phyloP scores from a whole-genome alignment of 2,113 vertebrate genomes.

The Machaerirhynchus nigripectus region DNA sequence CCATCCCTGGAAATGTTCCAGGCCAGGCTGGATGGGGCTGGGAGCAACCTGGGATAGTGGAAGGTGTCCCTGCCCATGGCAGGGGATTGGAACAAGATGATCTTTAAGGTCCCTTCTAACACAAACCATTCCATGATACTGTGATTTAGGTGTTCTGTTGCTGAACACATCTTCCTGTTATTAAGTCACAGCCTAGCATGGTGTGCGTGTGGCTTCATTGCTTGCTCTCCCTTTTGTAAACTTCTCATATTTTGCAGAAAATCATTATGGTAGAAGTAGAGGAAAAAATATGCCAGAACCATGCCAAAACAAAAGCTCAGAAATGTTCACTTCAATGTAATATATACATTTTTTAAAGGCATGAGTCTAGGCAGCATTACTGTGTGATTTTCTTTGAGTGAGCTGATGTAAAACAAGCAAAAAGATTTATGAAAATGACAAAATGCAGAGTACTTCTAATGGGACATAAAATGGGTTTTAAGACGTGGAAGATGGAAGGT shows the following conservation, averaged over 20 bases:
- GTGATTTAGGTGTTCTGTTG: background rate
- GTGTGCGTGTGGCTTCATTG: background rate
- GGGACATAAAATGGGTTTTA: background rate
- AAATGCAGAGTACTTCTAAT: background rate
- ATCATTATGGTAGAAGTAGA: background rate
- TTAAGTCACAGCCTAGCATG: background rate
- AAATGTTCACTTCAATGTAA: background rate
- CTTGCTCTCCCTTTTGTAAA: background rate
- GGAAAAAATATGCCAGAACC: background rate
- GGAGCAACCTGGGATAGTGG: rapidly evolving
- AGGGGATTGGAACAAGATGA: rapidly evolving
- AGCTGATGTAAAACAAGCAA: background rate
- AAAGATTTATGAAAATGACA: background rate
- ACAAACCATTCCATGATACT: background rate
- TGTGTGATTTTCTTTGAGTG: background rate
- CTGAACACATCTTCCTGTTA: background rate
- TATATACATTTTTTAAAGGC: background rate
- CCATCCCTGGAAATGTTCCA: rapidly evolving
- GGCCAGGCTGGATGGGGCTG: background rate
- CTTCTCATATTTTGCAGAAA: background rate
- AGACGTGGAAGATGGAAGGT: background rate
- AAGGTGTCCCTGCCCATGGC: background rate
- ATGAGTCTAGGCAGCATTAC: background rate
- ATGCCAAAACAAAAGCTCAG: background rate
- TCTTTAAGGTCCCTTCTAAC: background rate